Evolutionary conservation across 2,888 invertebrate species (phyloP), one percentile per base, ranked within the genome.

Genomic region (Callimorpha dominula): DNA sequence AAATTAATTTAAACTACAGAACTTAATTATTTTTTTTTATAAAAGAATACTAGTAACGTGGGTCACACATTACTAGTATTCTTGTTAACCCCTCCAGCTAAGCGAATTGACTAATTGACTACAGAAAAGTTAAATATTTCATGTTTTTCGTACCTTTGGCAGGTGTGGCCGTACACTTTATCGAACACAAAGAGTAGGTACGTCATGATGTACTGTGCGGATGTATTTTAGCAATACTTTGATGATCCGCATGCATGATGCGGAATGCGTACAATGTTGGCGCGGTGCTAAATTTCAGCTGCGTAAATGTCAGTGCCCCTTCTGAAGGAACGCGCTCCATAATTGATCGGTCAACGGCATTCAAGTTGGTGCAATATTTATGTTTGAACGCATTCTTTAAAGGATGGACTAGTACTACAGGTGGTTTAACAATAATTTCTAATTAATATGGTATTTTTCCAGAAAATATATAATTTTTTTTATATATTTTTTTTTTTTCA

Each of bases 221-320:
- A 84, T 88, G 83, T 87, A 87, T 89, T 88, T 88, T 81, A 80
- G 88, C 86, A 80, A 85, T 86, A 85, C 89, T 90, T 91, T 89
- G 89, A 89, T 88, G 90, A 81, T 83, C 74, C 81, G 81, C 81
- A 85, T 83, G 81, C 83, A 78, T 76, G 82, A 54, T 67, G 68
- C 62, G 90, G 93, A 89, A 93, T 92, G 92, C 86, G 65, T 63
- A 72, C 83, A 85, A 87, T 87, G 89, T 88, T 87, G 88, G 88
- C 88, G 83, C 88, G 78, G 82, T 85, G 89, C 90, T 92, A 89
- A 90, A 90, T 91, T 90, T 89, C 87, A 86, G 87, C 85, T 86
- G 86, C 83, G 87, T 85, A 93, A 94, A 94, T 94, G 94, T 93
- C 93, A 94, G 90, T 92, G 91, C 88, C 87, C 90, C 87, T 82